Base-by-base conservation (phyloP, 2,797 vertebrate species). In the Pangasius sanitwongsei region DNA sequence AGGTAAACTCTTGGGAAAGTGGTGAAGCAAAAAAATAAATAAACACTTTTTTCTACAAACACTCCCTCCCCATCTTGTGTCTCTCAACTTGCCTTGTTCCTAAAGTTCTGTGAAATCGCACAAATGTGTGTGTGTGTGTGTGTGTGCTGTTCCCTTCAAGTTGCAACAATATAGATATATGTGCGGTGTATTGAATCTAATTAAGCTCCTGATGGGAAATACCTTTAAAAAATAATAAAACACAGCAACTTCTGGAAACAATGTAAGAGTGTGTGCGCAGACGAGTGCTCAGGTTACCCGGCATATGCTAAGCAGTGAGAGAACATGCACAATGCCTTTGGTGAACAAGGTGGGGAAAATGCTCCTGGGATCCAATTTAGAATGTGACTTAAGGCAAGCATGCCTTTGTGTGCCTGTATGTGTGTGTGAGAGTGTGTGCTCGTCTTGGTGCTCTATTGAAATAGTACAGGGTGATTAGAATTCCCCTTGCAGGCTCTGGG, bases 281-380 rank as follows among this genome's bases (percentile, higher is more conserved):
- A 89, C 92, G 94, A 93, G 95, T 93, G 94, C 97, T 97, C 97
- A 95, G 97, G 97, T 97, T 97, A 97, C 96, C 92, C 86, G 95
- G 96, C 96, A 95, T 97, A 97, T 97, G 97, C 97, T 97, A 96
- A 97, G 97, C 96, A 96, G 96, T 93, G 95, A 91, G 95, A 96
- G 97, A 97, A 97, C 97, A 97, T 96, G 96, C 96, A 96, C 95
- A 87, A 96, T 95, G 97, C 96, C 96, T 97, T 97, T 96, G 95
- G 96, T 95, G 97, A 98, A 97, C 97, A 97, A 97, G 97, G 97
- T 96, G 97, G 94, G 93, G 93, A 92, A 95, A 93, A 96, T 95
- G 96, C 97, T 97, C 97, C 92, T 95, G 97, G 97, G 97, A 98
- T 97, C 96, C 97, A 97, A 97, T 97, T 98, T 97, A 97, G 97